phyloP scores from a whole-genome alignment of 2,797 vertebrate genomes.

The Kryptolebias ocellatus region DNA sequence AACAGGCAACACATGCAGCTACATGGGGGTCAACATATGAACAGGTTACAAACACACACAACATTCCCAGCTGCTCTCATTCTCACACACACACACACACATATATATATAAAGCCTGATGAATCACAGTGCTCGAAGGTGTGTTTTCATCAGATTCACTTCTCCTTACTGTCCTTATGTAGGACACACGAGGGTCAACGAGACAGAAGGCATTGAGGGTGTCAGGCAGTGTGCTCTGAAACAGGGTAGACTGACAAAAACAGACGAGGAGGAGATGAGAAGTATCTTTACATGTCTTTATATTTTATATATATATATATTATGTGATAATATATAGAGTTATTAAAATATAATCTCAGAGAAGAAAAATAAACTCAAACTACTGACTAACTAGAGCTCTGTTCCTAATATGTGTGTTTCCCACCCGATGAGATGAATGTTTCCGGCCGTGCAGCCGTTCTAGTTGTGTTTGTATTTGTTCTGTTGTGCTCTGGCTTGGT shows the following conservation, averaged over 20 bases:
- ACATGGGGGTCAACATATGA: constrained; percentile 53
- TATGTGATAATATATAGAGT: constrained; percentile 31
- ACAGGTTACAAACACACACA: constrained; percentile 36
- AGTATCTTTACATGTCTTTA: constrained; percentile 36
- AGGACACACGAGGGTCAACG: constrained; percentile 56
- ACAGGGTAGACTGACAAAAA: constrained; percentile 61
- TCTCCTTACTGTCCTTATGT: constrained; percentile 35
- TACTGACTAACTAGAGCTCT: constrained; percentile 56
- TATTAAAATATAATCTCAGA: constrained; percentile 61
- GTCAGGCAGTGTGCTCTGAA: constrained; percentile 82
- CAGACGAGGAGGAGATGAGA: constrained; percentile 47
- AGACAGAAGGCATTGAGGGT: constrained; percentile 79
- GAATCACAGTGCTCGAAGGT: constrained; percentile 54
- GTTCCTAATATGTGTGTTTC: constrained; percentile 26
- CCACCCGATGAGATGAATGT: constrained; percentile 59
- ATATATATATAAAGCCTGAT: constrained; percentile 24
- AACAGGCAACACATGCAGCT: constrained; percentile 60
- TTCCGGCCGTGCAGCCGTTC: constrained; percentile 36
- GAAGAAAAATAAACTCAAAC: constrained; percentile 41
- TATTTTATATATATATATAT: constrained; percentile 24
- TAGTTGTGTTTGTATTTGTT: constrained; percentile 43
- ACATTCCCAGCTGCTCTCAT: neutral
- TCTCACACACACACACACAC: constrained; percentile 1
- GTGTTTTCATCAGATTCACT: constrained; percentile 55
- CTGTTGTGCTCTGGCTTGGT: constrained; percentile 64